Percentiles rank a stretch among this genome's conserved stretches.
phyloP scores from a whole-genome alignment of 2,797 vertebrate species.

The Myotis findleyi region DNA sequence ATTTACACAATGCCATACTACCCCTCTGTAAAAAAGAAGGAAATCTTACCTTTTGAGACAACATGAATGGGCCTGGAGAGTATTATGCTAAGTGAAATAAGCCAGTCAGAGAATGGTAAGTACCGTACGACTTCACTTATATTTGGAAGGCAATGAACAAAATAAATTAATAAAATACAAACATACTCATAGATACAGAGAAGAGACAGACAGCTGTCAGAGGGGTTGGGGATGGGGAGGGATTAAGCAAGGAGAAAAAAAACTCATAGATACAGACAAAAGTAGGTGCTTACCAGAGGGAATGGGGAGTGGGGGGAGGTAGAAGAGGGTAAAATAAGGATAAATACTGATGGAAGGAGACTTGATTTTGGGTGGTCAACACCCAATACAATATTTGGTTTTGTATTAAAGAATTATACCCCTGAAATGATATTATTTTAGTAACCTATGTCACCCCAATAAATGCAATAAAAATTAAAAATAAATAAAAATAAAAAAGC shows the following conservation, averaged over 20 bases:
- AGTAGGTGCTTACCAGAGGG: neutral
- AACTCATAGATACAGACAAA: neutral
- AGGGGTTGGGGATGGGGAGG: neutral
- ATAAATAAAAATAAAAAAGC: neutral
- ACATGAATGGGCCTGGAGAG: neutral
- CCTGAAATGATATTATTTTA: neutral
- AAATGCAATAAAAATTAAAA: neutral
- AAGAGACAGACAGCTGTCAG: neutral
- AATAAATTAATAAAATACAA: neutral
- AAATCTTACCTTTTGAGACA: neutral
- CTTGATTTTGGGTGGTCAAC: neutral
- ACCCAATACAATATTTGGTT: neutral
- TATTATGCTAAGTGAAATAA: neutral
- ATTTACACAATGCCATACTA: neutral
- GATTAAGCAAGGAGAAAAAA: neutral
- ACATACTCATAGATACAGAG: neutral
- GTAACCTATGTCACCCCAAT: neutral
- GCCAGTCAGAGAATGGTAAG: neutral
- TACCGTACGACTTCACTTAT: neutral
- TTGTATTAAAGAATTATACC: neutral
- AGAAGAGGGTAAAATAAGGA: neutral
- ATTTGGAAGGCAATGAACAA: neutral
- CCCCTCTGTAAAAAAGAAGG: neutral
- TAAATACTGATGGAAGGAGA: neutral
- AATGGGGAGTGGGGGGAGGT: neutral